Conservation (phyloP, 2,888 invertebrate species). For the Cephus spinipes region DNA sequence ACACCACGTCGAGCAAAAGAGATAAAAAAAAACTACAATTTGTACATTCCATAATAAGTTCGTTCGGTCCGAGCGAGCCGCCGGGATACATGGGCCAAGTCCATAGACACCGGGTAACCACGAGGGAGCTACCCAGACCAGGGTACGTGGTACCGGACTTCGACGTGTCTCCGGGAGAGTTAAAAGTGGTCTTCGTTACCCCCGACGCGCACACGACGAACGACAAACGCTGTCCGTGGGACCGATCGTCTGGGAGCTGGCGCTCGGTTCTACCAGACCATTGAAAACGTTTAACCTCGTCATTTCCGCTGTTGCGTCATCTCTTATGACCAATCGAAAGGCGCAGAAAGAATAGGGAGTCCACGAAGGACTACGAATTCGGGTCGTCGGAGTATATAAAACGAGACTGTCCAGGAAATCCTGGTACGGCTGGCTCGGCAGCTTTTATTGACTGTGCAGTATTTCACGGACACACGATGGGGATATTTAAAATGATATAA, state of each 20-base stretch:
- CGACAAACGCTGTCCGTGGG: conserved; percentile 14
- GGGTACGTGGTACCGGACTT: not conserved
- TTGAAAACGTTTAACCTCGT: not conserved
- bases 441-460: conserved; percentile 39
- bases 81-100: not conserved
- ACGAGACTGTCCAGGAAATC: conserved; percentile 3
- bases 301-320: not conserved
- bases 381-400: not conserved
- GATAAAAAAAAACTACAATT: conserved; percentile 72
- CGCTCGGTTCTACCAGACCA: conserved; percentile 31
- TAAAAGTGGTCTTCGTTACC: not conserved
- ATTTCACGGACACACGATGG: conserved; percentile 23
- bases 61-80: conserved; percentile 65
- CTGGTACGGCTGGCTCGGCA: conserved; percentile 22
- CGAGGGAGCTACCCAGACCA: conserved; percentile 34
- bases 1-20: not conserved
- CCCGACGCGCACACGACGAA: not conserved
- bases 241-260: conserved; percentile 40
- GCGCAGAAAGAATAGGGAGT: not conserved
- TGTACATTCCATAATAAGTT: conserved; percentile 85
- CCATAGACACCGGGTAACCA: conserved; percentile 15
- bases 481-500: not conserved
- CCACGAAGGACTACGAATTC: not conserved
- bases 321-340: not conserved
- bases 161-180: not conserved